A percentile compares a stretch with the other conserved stretches of the same genome.
Conservation (phyloP, 2,888 invertebrate species). For the Synergus japonicus region DNA sequence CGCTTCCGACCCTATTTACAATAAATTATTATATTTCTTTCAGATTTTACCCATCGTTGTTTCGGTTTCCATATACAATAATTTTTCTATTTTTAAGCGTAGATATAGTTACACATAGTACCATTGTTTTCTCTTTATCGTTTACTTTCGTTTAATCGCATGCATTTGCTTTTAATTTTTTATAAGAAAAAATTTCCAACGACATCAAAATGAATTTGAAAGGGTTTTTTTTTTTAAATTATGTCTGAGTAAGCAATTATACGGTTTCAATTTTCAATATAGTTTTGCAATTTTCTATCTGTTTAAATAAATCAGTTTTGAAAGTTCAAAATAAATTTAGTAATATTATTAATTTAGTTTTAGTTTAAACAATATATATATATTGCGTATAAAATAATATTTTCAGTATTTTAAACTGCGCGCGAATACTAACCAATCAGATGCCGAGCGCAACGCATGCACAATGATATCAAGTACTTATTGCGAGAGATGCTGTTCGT, state of each 20-base stretch:
- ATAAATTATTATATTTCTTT: neutral
- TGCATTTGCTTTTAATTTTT: constrained; percentile 1
- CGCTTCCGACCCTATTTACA: constrained; percentile 24
- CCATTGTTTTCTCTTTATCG: constrained; percentile 14
- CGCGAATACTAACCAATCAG: no score
- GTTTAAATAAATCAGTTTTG: neutral
- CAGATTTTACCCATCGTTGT: constrained; percentile 4
- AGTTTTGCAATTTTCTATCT: neutral
- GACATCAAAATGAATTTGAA: neutral
- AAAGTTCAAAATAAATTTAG: neutral
- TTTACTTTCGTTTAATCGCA: constrained; percentile 18
- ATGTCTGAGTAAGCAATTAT: neutral
- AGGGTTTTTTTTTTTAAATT: neutral
- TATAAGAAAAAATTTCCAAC: neutral
- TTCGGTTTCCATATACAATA: constrained; percentile 24
- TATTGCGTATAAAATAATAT: no score
- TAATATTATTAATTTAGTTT: neutral
- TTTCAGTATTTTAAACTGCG: no score
- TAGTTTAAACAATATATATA: no score
- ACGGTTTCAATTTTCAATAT: neutral
- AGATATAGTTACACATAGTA: constrained; percentile 30
- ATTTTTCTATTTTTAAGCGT: constrained; percentile 31
- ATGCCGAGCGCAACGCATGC: no score
- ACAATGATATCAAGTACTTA: no score
- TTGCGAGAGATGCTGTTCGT: no score